Evolutionary conservation across 1,140 invertebrate genomes (phyloP).

Genomic region (Melitaea cinxia): DNA sequence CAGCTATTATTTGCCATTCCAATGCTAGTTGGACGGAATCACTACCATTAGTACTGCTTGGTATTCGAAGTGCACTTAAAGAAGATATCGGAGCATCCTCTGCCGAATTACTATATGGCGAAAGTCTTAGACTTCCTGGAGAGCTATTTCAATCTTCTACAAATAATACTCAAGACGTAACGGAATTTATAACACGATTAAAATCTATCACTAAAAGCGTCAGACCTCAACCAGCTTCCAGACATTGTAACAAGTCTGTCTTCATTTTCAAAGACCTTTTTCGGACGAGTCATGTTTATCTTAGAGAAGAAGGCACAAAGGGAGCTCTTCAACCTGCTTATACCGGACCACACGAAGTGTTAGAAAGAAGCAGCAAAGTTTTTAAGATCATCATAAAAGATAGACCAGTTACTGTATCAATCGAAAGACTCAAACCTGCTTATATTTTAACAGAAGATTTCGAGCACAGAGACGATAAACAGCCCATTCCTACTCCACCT

Average conservation of each 20-base stretch:
- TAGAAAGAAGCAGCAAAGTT: not conserved
- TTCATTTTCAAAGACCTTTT: slow-evolving; percentile 17
- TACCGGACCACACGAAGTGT: slow-evolving; percentile 2
- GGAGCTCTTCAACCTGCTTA: not conserved
- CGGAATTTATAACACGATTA: not conserved
- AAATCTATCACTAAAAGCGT: not conserved
- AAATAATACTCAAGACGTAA: not conserved
- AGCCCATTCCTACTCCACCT: not conserved
- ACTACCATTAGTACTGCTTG: not conserved
- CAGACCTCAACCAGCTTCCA: slow-evolving; percentile 3
- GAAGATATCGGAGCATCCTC: slow-evolving; percentile 10
- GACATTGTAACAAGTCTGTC: not conserved
- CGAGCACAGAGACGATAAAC: not conserved
- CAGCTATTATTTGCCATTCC: not conserved
- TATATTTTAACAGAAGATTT: not conserved
- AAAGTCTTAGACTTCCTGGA: slow-evolving; percentile 5
- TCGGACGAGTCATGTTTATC: not conserved
- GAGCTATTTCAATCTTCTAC: slow-evolving; percentile 1
- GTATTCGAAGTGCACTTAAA: not conserved
- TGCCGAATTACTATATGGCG: slow-evolving; percentile 8
- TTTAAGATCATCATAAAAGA: not conserved
- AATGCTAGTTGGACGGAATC: not conserved
- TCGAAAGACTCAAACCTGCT: not conserved
- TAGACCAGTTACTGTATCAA: not conserved
- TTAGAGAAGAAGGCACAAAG: not conserved